Base-by-base conservation (phyloP, 2,797 vertebrate genomes). In the Enteromius thamalakanensis region DNA sequence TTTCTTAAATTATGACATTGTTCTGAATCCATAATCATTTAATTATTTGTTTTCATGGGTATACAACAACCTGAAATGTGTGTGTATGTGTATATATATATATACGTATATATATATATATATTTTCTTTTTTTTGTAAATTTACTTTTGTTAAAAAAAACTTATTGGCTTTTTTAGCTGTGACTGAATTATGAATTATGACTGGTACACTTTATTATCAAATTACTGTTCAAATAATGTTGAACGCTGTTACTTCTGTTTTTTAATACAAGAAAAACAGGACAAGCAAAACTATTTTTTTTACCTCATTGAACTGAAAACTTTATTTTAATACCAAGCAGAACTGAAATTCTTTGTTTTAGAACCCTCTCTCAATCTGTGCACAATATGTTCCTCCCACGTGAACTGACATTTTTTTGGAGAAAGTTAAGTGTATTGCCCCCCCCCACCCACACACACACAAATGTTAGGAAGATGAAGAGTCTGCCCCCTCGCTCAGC, bases 401-500 rank as follows among this genome's bases (percentile, higher is more conserved):
- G 9, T 53, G 51, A 65, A 78, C 42, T 34, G 42, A 79, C 26
- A 79, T 37, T 53, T 23, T 79, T 79, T 23, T 79, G 64, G 64
- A 79, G 29, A 34, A n/a, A 29, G 32, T 58, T 42, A 15, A 40
- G 32, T 58, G 49, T 42, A 29, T 67, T 55, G 49, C 29, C 32
- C 11, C 49, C 49, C 34, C 19, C 15, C 60, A 23, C 62, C 17
- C 75, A 42, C 67, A 72, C 47, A 45, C 19, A 76, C 74, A 76
- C 75, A 51, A 64, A 49, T 58, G 34, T 58, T 68, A 29, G 1
- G 17, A 53, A 79, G 69, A 81, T 29, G 58, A 82, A 64, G 19
- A 55, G n/a, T 60, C 65, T 45, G 76, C 26, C 71, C 58, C 51
- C 82, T 86, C 34, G 64, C 76, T 76, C 76, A 49, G 72, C 78